Conservation (phyloP, 2,113 vertebrate species). For the Pomatorhinus ruficollis region DNA sequence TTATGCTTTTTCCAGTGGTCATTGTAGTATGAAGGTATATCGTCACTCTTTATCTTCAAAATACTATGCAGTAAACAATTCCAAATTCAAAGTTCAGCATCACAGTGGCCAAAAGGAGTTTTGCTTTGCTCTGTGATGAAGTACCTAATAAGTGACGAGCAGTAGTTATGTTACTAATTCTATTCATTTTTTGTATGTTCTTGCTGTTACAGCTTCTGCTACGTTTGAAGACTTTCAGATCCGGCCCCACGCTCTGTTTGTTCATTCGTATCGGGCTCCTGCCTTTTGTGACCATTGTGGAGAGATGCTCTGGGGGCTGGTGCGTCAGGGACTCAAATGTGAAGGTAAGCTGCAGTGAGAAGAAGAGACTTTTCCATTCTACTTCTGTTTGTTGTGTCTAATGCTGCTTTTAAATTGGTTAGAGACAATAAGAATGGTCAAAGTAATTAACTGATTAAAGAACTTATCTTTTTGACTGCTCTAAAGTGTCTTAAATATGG, state of each 20-base stretch:
- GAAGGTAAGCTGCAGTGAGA: conserved; percentile 80
- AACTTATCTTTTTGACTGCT: not conserved
- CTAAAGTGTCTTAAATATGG: not conserved
- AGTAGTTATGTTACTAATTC: not conserved
- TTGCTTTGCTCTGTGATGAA: not conserved
- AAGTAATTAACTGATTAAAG: not conserved
- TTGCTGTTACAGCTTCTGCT: conserved; percentile 83
- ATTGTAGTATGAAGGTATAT: not conserved
- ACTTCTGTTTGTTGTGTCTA: not conserved
- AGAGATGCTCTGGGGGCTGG: conserved; percentile 97
- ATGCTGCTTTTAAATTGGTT: not conserved
- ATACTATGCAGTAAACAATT: not conserved
- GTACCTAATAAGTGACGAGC: not conserved
- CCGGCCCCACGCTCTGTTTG: conserved; percentile 92
- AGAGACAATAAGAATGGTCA: not conserved
- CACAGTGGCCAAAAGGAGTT: not conserved
- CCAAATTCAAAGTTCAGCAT: not conserved
- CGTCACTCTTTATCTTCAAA: not conserved
- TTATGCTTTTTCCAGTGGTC: not conserved
- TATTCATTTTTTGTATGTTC: not conserved
- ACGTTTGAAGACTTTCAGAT: conserved; percentile 98
- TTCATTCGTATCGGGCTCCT: conserved; percentile 93
- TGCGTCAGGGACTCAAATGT: conserved; percentile 96
- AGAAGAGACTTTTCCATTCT: not conserved
- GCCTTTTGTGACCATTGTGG: conserved; percentile 99